Evolutionary conservation across 2,113 vertebrate genomes (phyloP), one percentile per base, ranked within the genome.

Genomic region (Scolopax mira): DNA sequence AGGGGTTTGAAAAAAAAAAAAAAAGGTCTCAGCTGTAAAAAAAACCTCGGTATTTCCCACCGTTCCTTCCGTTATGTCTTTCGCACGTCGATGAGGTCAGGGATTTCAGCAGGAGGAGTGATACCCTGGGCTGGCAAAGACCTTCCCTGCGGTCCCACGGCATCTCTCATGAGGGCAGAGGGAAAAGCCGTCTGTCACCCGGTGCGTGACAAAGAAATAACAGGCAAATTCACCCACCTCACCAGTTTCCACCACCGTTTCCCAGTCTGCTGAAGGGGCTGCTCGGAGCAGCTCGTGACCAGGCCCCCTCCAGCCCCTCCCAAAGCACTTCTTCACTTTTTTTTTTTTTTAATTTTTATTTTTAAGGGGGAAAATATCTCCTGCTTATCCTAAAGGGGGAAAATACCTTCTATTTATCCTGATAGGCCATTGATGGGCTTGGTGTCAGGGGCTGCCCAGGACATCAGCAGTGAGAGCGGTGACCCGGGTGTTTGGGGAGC

Each of bases 191-290:
- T 25, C 42, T 6, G 27, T 33, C 37, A 41, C 42, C 2, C 8
- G 5, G 16, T 8, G 52, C 23, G 21, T 70, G 51, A 18, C 4
- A 6, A 54, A 42, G 70, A 57, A 80, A 11, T 30, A 19, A 39
- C 2, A 1, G 1, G 57, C 13, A 24, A 64, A 70, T 19, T 39
- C 52, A 41, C 17, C 13, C 2, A 0, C 3, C 1, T 28, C 23
- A 44, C 58, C 6, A 1, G 24, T 15, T 65, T 37, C 7, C 72
- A 35, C 51, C 51, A 2, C 17, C 37, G 4, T 8, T 65, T 65
- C 82, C 70, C 55, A 27, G 3, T 31, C 57, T 3, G 27, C 69
- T 49, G 35, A 30, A 22, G 67, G 11, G 31, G 33, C 8, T 8
- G 46, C 15, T 30, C 30, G 9, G 39, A 42, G 58, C 58, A 42